Evolutionary conservation across 2,113 vertebrate species (phyloP), one percentile per base, ranked within the genome.

Genomic region (Eira barbara): DNA sequence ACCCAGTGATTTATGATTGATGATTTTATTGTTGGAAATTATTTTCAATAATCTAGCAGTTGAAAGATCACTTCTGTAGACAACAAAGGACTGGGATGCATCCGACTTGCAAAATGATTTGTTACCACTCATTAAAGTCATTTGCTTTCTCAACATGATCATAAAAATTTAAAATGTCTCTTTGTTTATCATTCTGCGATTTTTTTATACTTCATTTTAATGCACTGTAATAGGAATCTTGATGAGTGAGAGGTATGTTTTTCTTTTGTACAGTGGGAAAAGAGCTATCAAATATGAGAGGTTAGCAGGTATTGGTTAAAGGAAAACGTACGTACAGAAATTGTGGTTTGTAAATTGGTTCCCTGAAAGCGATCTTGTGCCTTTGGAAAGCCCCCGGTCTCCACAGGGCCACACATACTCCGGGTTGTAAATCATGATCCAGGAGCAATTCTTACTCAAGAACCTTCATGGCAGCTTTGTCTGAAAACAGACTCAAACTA

Each of bases 1-100:
- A 84, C 81, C 85, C 61, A 84, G 49, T 82, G 81, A 80, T 91
- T 91, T 96, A 84, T 78, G 94, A 85, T 52, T 81, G 93, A 95
- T 71, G 57, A 94, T 94, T 94, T 90, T 74, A 94, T 96, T n/a
- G 78, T 25, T 10, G n/a, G 89, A 94, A 95, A 79, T 94, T 47
- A 97, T 88, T 96, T 80, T 89, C 67, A 94, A 95, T 94, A 92
- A 96, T 95, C 87, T 85, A 84, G 45, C 34, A 83, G 45, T 74
- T 80, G 79, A 80, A 93, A 67, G 14, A 49, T 71, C 31, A 74
- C 61, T 42, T 94, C 59, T 76, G 57, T 95, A 76, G 49, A 87
- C 88, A 87, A 81, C 80, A 95, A 94, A 89, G 71, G 57, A 80
- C 21, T 78, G 47, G 57, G 55, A 76, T 47, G 21, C 52, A 76